Evolutionary conservation across 2,888 invertebrate species (phyloP).

Genomic region (Eupithecia abbreviata): DNA sequence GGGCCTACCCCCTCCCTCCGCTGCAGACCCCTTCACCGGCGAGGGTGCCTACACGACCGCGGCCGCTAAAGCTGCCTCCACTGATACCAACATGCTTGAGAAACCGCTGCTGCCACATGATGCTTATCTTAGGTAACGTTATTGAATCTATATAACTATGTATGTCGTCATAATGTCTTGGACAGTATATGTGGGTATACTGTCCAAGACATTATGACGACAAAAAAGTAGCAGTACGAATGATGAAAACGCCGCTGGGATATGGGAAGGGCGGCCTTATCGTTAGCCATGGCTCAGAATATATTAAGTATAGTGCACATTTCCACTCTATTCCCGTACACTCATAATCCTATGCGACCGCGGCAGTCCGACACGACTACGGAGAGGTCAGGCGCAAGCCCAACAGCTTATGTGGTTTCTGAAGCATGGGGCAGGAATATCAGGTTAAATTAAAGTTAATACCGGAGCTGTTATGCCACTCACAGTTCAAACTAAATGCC

Average conservation of each 20-base stretch:
- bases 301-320: no score
- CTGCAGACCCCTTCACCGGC: constrained; percentile 88
- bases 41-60: constrained; percentile 87
- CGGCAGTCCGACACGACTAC: background rate
- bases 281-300: no score
- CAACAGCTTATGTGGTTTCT: background rate
- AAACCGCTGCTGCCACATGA: constrained; percentile 73
- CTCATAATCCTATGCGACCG: background rate
- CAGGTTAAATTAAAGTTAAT: background rate
- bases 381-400: background rate
- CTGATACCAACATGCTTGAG: constrained; percentile 44
- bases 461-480: background rate
- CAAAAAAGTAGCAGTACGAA: no score
- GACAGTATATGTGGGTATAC: no score
- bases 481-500: background rate
- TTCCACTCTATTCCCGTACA: background rate
- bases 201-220: no score
- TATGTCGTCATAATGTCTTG: no score
- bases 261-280: no score
- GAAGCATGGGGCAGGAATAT: background rate
- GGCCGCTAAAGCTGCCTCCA: constrained; percentile 55
- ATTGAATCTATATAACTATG: background rate
- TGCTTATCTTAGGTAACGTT: constrained; percentile 70
- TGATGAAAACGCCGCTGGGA: no score
- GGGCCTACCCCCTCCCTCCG: constrained; percentile 52